Evolutionary conservation across 2,797 vertebrate species (phyloP).

Genomic region (Hypotaenidia okinawae): DNA sequence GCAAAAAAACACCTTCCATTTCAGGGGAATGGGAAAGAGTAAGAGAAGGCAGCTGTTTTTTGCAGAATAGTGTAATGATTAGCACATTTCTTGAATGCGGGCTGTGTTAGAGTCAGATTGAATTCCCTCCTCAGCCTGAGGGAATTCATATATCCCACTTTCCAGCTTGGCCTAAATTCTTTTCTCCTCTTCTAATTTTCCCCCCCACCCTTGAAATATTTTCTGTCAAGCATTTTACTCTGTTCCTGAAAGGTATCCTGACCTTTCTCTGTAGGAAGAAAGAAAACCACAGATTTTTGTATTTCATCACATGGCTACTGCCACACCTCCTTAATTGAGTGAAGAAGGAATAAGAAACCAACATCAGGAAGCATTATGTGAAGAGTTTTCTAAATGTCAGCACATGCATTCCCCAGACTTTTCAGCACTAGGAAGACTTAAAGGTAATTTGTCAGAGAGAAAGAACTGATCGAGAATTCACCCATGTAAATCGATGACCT

Average conservation of each 20-base stretch:
- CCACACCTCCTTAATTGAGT: conserved; percentile 68
- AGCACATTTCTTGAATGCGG: neutral
- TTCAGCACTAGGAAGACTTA: conserved; percentile 52
- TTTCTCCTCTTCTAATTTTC: neutral
- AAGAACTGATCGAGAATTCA: conserved; percentile 70
- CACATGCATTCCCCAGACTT: conserved; percentile 58
- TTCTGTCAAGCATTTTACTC: conserved; percentile 25
- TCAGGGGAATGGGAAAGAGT: neutral
- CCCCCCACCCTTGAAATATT: neutral
- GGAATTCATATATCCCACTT: conserved; percentile 14
- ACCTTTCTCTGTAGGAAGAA: conserved; percentile 54
- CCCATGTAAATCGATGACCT: conserved; percentile 74
- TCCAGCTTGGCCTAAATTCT: conserved; percentile 22
- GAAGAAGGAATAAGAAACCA: conserved; percentile 67
- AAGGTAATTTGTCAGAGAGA: conserved; percentile 72
- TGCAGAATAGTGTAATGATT: neutral
- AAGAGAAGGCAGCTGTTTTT: neutral
- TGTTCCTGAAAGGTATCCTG: conserved; percentile 40
- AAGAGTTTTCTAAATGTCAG: conserved; percentile 71
- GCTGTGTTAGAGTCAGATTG: neutral
- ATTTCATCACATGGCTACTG: conserved; percentile 55
- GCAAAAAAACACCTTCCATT: neutral
- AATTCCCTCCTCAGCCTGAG: neutral
- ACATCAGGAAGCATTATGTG: conserved; percentile 63
- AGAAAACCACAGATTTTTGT: conserved; percentile 44